These are phyloP conservation scores for Diaprepes abbreviatus DNA, from an alignment of 2,888 invertebrate species.

Conservation along the genomic window DNA sequence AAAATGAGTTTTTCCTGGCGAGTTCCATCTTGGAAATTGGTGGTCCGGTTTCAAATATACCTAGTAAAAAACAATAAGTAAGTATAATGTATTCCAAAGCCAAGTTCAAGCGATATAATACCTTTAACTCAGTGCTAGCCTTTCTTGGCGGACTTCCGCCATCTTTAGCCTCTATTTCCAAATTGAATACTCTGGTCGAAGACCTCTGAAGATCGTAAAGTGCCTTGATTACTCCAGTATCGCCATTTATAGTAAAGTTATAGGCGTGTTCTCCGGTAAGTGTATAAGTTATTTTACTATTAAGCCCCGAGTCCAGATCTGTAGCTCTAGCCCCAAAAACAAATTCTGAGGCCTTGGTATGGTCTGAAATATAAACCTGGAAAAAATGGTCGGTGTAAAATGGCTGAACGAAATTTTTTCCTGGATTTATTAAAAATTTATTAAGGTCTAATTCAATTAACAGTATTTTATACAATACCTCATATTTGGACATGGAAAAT, in stretches of 20 bases:
- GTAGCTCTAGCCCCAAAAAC: conserved; percentile 91
- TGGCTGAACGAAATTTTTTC: too few species aligned
- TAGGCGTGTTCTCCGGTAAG: conserved; percentile 83
- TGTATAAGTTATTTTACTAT: conserved; percentile 85
- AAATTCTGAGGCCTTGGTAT: conserved; percentile 84
- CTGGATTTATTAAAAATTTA: too few species aligned
- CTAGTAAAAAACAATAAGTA: conserved; percentile 11
- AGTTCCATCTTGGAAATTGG: conserved; percentile 84
- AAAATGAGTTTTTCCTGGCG: conserved; percentile 79
- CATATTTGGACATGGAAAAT: conserved; percentile 82
- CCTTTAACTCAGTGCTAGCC: conserved; percentile 81
- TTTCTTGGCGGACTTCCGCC: conserved; percentile 79
- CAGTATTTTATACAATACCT: too few species aligned
- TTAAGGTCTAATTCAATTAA: too few species aligned
- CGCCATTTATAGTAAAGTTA: conserved; percentile 82
- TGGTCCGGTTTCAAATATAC: conserved; percentile 79
- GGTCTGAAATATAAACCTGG: conserved; percentile 83
- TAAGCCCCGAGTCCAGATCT: conserved; percentile 86
- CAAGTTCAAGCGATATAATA: too few species aligned
- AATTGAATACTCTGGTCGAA: conserved; percentile 74
- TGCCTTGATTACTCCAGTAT: conserved; percentile 90
- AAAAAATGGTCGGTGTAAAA: neutral
- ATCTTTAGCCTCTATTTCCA: conserved; percentile 86
- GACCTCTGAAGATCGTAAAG: conserved; percentile 76
- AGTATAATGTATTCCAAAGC: too few species aligned